Percentiles rank a stretch among this genome's conserved stretches.
Conservation (phyloP, 2,797 vertebrate genomes). For the Sebastes wilsoni region DNA sequence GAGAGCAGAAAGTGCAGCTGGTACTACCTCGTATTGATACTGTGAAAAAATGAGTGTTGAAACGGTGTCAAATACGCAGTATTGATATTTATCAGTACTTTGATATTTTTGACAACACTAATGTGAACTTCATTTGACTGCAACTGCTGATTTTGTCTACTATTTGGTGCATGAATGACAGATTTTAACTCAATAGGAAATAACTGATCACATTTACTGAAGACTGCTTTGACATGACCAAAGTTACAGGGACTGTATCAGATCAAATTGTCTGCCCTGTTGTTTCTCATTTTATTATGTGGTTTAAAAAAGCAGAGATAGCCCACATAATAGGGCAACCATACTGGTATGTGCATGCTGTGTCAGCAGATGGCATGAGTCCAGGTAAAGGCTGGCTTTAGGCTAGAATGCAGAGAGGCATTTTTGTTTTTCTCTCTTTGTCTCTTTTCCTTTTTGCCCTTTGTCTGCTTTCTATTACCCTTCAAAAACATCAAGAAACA, state of each 20-base stretch:
- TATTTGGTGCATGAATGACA: background rate
- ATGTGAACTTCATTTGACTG: background rate
- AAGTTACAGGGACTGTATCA: background rate
- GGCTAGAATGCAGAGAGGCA: slow-evolving; percentile 3
- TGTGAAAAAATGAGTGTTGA: no score
- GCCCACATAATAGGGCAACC: background rate
- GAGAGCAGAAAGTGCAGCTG: no score
- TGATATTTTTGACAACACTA: no score
- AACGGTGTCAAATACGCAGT: no score
- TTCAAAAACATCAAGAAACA: slow-evolving; percentile 13
- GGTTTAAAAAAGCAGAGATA: background rate
- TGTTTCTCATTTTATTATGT: background rate
- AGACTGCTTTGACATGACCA: background rate
- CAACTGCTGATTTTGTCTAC: background rate
- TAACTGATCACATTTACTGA: background rate
- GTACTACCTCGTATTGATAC: no score
- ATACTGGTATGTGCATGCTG: slow-evolving; percentile 19
- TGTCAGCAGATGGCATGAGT: slow-evolving; percentile 29
- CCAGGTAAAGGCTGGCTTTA: slow-evolving; percentile 25
- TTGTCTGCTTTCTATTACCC: background rate
- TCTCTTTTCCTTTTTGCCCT: background rate
- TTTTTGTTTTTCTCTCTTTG: slow-evolving; percentile 3
- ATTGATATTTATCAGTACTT: no score
- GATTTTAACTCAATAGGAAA: background rate
- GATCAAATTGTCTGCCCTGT: background rate